A percentile compares a stretch with the other conserved stretches of the same genome.
These are phyloP conservation scores for Stratiomys singularior DNA, from an alignment of 2,888 invertebrate genomes.

Conservation along the genomic window DNA sequence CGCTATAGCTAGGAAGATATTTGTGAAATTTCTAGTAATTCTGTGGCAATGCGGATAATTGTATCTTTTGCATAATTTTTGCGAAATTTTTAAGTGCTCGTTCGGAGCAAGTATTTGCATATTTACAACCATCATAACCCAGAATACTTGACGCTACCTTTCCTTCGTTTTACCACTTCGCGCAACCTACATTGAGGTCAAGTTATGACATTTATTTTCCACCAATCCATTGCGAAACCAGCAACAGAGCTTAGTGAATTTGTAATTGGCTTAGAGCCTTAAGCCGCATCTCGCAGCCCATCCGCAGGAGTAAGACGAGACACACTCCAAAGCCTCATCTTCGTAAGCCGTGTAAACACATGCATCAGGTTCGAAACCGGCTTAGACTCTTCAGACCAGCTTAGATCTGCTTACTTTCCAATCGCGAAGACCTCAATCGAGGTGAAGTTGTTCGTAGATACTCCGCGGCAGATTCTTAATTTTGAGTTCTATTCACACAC, in stretches of 20 bases:
- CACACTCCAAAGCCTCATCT: slow-evolving; percentile 15
- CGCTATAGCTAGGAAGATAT: no score
- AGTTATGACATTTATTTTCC: no score
- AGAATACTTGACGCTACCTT: no score
- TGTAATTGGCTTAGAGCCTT: not conserved
- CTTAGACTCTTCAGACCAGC: not conserved
- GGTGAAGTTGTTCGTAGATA: not conserved
- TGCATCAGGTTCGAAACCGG: not conserved
- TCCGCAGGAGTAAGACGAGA: not conserved
- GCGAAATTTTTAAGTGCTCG: no score
- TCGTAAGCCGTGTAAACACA: slow-evolving; percentile 20
- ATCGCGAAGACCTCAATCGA: slow-evolving; percentile 4
- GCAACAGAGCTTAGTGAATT: slow-evolving; percentile 13
- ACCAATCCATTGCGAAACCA: not conserved
- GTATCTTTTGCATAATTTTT: no score
- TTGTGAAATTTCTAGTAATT: no score
- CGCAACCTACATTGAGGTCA: no score
- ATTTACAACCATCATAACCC: no score
- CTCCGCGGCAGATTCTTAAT: not conserved
- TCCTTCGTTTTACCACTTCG: no score
- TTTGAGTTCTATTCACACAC: not conserved
- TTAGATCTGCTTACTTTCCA: slow-evolving; percentile 2
- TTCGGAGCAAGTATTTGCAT: no score
- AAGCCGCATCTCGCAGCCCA: not conserved
- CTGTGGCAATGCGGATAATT: no score